Evolutionary conservation across 2,888 invertebrate genomes (phyloP).

Genomic region (Crematogaster levior): DNA sequence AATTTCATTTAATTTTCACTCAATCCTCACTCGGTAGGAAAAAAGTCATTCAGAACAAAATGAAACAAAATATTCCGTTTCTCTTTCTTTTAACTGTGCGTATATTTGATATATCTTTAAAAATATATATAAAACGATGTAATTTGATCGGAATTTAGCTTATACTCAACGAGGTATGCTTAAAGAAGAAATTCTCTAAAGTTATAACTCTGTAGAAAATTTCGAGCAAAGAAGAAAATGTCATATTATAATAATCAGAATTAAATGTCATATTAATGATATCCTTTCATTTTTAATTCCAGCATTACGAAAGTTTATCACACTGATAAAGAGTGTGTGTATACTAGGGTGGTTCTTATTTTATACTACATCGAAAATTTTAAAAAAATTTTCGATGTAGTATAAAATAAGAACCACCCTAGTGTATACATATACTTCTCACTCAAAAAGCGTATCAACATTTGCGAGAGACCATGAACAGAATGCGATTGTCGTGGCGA

Average conservation of each 20-base stretch:
- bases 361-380: too few relatives aligned
- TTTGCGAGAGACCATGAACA: slow-evolving; percentile 3
- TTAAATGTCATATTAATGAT: background rate
- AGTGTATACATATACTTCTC: background rate
- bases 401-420: too few relatives aligned
- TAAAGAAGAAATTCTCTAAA: background rate
- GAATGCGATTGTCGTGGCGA: slow-evolving; percentile 9
- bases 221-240: background rate
- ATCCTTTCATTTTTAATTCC: background rate
- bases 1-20: slow-evolving; percentile 29
- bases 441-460: slow-evolving; percentile 18
- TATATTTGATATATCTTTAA: background rate
- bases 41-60: background rate
- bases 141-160: background rate
- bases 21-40: background rate
- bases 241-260: background rate
- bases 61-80: background rate
- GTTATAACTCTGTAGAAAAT: background rate
- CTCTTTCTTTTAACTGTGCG: background rate
- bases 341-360: too few relatives aligned
- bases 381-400: too few relatives aligned
- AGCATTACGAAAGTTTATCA: background rate
- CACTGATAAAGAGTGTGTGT: too few relatives aligned
- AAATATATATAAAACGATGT: too few relatives aligned
- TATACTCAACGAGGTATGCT: background rate